Conservation (phyloP, 2,113 vertebrate genomes). For the Chaetodon trifascialis region DNA sequence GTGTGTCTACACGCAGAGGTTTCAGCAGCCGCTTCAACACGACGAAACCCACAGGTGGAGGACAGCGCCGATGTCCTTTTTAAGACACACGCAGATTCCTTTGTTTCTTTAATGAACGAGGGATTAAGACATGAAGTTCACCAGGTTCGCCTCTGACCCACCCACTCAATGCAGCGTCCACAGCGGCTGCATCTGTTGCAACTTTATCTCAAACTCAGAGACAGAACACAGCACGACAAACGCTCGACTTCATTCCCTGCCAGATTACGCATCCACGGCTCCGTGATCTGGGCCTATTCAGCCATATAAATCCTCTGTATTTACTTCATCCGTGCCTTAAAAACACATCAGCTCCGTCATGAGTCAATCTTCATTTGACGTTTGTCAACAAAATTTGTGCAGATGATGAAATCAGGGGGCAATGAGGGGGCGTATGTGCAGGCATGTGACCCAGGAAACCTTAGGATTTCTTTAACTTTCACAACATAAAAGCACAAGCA, state of each 20-base stretch:
- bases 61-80: background rate
- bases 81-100: background rate
- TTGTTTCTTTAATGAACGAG: background rate
- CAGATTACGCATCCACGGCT: constrained; percentile 39
- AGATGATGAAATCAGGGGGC: background rate
- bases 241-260: constrained; percentile 26
- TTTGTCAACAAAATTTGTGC: background rate
- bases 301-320: constrained; percentile 43
- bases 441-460: background rate
- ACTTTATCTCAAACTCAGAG: constrained; percentile 8
- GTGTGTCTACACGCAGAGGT: constrained; percentile 21
- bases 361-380: constrained; percentile 14
- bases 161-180: constrained; percentile 14
- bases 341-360: background rate
- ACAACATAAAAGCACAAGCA: background rate
- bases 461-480: background rate
- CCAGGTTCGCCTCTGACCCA: background rate
- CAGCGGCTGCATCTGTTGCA: constrained; percentile 4
- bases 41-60: constrained; percentile 55
- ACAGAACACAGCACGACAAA: background rate
- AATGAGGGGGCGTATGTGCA: background rate
- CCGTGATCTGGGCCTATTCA: constrained; percentile 32
- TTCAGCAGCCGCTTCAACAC: constrained; percentile 55
- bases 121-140: background rate
- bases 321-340: constrained; percentile 13